phyloP scores from a whole-genome alignment of 2,113 vertebrate genomes.

The Puffinus mauretanicus region DNA sequence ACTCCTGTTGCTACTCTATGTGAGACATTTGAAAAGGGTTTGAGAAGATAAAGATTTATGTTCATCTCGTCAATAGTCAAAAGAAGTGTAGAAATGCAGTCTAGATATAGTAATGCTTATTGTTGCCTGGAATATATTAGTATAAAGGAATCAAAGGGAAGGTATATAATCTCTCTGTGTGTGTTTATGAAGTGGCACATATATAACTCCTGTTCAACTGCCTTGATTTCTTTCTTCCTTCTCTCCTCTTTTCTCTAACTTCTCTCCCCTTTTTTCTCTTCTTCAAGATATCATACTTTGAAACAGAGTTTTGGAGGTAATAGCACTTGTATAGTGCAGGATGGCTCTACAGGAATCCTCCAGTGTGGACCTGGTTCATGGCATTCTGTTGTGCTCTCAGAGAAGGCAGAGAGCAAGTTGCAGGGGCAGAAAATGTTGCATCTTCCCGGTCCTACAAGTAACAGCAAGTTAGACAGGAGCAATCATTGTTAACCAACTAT shows the following conservation, averaged over 20 bases:
- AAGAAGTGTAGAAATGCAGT: not conserved
- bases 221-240: not conserved
- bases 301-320: not conserved
- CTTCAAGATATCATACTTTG: not conserved
- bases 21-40: not conserved
- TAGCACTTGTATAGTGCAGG: not conserved
- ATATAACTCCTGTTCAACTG: not conserved
- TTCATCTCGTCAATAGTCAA: not conserved
- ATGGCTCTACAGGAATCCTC: not conserved
- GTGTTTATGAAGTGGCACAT: not conserved
- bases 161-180: not conserved
- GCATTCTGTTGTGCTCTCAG: not conserved
- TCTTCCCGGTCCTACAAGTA: not conserved
- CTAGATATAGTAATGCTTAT: not conserved
- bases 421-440: not conserved
- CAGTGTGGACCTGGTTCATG: not conserved
- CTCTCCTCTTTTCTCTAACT: not conserved
- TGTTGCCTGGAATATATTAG: not conserved
- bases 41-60: not conserved
- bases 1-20: not conserved
- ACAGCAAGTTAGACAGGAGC: not conserved
- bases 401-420: not conserved
- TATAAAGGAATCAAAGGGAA: not conserved
- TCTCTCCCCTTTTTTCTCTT: not conserved
- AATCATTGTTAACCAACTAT: not conserved